These are phyloP conservation scores for Plecotus auritus DNA, from an alignment of 2,113 vertebrate genomes.

Conservation along the genomic window DNA sequence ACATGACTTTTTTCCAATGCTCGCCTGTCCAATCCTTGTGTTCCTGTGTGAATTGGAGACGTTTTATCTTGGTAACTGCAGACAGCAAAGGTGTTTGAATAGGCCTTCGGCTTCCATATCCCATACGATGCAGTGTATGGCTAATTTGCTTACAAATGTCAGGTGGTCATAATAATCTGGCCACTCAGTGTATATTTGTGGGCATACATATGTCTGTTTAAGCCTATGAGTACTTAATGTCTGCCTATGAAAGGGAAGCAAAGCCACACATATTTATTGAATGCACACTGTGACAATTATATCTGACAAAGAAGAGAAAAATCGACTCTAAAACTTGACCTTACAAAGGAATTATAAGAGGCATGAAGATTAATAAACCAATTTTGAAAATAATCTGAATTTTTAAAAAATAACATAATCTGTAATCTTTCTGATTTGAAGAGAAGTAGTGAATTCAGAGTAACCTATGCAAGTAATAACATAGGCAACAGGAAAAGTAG, in stretches of 20 bases:
- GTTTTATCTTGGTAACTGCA: no score
- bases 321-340: background rate
- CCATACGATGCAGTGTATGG: no score
- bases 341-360: background rate
- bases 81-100: no score
- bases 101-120: no score
- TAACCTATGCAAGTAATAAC: background rate
- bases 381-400: constrained; percentile 9
- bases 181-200: background rate
- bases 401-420: background rate
- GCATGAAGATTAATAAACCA: background rate
- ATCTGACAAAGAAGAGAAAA: constrained; percentile 3
- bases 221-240: background rate
- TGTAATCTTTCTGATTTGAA: background rate
- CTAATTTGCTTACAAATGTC: no score
- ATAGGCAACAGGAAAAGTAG: background rate
- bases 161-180: no score
- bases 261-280: background rate
- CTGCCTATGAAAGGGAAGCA: background rate
- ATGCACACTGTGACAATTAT: background rate
- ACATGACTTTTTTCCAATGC: no score
- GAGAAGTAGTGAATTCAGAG: background rate
- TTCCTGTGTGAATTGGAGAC: no score
- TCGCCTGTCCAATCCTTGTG: no score
- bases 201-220: background rate